These are phyloP conservation scores for Protobothrops flavoviridis DNA, from an alignment of 2,113 vertebrate species.

Conservation along the genomic window DNA sequence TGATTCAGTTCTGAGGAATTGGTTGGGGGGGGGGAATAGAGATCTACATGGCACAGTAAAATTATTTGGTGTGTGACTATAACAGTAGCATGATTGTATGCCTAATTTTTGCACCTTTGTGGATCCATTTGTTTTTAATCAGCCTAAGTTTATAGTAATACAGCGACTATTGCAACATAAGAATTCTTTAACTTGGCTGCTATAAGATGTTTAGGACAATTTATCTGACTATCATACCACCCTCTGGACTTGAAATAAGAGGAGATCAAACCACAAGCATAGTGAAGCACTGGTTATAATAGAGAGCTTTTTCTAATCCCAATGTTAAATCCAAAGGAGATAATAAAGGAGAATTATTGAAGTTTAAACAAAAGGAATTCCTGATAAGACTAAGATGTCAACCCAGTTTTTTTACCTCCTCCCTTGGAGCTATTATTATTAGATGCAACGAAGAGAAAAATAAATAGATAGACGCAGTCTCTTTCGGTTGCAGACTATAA, in stretches of 20 bases:
- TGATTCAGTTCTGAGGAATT: background rate
- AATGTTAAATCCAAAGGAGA: background rate
- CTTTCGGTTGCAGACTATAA: fast-evolving
- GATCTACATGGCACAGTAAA: no score
- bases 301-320: background rate
- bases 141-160: background rate
- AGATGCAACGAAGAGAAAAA: no score
- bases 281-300: background rate
- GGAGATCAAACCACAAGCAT: constrained; percentile 10
- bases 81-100: fast-evolving
- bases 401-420: fast-evolving
- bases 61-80: background rate
- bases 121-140: fast-evolving
- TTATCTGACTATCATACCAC: background rate
- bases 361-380: background rate
- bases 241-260: background rate
- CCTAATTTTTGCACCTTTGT: background rate
- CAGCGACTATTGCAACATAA: background rate
- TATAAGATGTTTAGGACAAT: constrained; percentile 26
- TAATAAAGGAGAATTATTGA: background rate
- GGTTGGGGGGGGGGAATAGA: background rate
- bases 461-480: fast-evolving
- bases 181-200: background rate
- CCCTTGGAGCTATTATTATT: background rate
- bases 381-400: fast-evolving